Conservation (phyloP, 2,888 invertebrate species). For the Megaustenia siamemsis region DNA sequence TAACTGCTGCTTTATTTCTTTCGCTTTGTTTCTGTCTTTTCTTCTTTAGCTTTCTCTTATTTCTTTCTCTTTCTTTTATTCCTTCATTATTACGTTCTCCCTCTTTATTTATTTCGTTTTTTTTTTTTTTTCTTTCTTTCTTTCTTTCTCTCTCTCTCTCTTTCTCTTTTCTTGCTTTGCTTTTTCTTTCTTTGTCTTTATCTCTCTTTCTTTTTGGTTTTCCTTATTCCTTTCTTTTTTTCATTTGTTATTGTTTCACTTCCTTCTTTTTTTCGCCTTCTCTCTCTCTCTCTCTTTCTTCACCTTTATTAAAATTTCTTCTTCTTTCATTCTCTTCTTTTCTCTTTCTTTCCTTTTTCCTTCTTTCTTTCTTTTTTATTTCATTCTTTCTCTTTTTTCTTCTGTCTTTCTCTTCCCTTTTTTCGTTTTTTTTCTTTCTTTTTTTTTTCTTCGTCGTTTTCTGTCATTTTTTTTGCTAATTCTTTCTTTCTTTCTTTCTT, state of each 20-base stretch:
- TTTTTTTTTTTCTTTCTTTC: background rate
- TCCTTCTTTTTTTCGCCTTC: background rate
- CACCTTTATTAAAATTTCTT: background rate
- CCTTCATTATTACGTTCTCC: background rate
- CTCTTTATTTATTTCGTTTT: background rate
- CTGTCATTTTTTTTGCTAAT: background rate
- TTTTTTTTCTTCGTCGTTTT: background rate
- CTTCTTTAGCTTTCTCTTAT: too few species aligned
- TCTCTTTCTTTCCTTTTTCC: background rate
- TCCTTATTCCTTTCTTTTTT: background rate
- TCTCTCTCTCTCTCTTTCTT: background rate
- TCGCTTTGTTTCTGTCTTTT: background rate
- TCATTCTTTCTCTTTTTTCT: background rate
- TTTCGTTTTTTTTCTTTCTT: background rate
- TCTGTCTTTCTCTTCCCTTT: background rate
- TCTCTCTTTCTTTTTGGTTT: background rate
- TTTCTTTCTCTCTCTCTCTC: background rate
- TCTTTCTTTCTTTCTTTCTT: background rate
- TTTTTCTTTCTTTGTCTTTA: background rate
- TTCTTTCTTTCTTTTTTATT: background rate
- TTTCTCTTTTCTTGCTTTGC: background rate
- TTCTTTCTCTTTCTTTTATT: too few species aligned
- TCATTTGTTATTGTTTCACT: background rate
- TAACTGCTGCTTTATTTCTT: background rate
- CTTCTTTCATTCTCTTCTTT: background rate